These are phyloP conservation scores for Sebastes miniatus DNA, from an alignment of 2,797 vertebrate genomes.

Conservation along the genomic window DNA sequence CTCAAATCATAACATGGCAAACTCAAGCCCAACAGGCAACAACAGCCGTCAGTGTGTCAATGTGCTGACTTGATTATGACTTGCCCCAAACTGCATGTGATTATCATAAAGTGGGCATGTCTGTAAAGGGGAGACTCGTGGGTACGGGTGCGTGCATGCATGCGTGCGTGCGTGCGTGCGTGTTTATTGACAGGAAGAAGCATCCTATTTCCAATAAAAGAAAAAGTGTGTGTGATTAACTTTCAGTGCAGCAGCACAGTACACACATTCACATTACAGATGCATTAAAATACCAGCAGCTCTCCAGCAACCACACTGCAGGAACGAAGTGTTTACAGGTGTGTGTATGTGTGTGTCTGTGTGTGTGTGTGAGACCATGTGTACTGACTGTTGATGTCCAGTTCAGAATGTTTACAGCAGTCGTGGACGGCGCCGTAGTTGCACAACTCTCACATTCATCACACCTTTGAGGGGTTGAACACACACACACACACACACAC, in stretches of 20 bases:
- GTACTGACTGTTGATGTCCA: slow-evolving; percentile 1
- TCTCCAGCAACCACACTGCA: slow-evolving; percentile 6
- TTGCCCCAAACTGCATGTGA: no score
- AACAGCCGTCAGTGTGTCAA: no score
- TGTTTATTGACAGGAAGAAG: slow-evolving; percentile 38
- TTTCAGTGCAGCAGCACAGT: slow-evolving; percentile 1
- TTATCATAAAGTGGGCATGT: no score
- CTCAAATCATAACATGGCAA: no score
- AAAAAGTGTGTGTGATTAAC: slow-evolving; percentile 6
- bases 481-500: background rate
- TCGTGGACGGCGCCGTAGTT: slow-evolving; percentile 7
- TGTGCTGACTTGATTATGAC: no score
- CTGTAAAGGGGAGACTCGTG: no score
- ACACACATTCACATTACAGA: slow-evolving; percentile 5
- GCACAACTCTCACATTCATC: slow-evolving; percentile 39
- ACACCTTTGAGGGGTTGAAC: background rate
- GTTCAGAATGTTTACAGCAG: slow-evolving; percentile 20
- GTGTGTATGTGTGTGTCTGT: slow-evolving; percentile 2
- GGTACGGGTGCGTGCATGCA: no score
- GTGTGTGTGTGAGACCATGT: background rate
- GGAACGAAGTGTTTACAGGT: background rate
- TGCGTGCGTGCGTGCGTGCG: no score
- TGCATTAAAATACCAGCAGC: slow-evolving; percentile 5
- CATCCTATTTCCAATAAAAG: slow-evolving; percentile 27
- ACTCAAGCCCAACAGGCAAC: fast-evolving